These are phyloP conservation scores for Scartelaos histophorus DNA, from an alignment of 2,113 vertebrate genomes.

Conservation along the genomic window DNA sequence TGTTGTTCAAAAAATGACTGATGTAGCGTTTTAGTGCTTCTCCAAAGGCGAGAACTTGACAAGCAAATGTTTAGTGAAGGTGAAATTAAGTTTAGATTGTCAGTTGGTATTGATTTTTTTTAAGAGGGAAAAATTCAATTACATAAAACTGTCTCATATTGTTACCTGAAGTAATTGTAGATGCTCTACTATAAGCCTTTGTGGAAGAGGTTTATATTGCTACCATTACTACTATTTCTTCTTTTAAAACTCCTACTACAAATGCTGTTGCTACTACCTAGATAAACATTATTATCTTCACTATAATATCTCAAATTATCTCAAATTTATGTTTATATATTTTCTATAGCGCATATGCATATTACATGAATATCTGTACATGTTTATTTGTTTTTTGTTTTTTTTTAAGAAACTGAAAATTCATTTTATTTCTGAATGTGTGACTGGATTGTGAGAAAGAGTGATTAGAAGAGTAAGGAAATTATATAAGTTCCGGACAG, in stretches of 20 bases:
- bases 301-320: too few species aligned
- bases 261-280: too few species aligned
- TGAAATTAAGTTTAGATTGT: constrained; percentile 32
- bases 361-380: too few species aligned
- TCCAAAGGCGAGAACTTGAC: constrained; percentile 39
- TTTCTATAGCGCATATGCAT: too few species aligned
- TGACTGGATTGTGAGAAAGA: neutral
- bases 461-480: neutral
- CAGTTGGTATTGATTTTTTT: constrained; percentile 38
- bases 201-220: neutral
- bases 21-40: constrained; percentile 60
- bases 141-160: constrained; percentile 2
- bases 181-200: neutral
- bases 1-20: constrained; percentile 64
- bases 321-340: too few species aligned
- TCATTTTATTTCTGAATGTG: neutral
- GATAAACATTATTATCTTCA: too few species aligned
- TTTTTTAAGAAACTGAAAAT: too few species aligned
- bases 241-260: neutral
- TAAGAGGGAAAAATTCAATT: constrained; percentile 9
- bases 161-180: neutral
- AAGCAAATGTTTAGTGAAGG: constrained; percentile 36
- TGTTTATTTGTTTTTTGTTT: too few species aligned
- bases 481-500: neutral
- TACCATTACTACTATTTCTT: too few species aligned